These are phyloP conservation scores for Paedocypris sp. DNA, from an alignment of 2,113 vertebrate genomes.

Conservation along the genomic window DNA sequence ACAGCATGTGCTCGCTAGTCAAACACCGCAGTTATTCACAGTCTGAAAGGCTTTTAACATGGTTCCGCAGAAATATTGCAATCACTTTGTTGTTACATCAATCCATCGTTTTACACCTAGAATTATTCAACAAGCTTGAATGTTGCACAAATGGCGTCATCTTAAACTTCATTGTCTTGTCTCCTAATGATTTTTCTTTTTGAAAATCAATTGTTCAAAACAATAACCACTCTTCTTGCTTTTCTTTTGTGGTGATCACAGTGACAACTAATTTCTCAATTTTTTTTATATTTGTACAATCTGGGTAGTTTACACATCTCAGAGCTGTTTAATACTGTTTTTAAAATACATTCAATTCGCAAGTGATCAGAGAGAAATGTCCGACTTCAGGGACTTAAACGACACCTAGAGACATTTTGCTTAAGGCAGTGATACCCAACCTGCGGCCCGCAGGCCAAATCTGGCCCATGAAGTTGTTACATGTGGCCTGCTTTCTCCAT, in stretches of 20 bases:
- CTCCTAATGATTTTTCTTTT: background rate
- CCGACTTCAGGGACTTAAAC: no score
- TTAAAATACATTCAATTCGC: no score
- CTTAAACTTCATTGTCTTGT: background rate
- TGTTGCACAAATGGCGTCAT: conserved; percentile 5
- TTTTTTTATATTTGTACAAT: conserved; percentile 52
- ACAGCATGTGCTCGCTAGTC: background rate
- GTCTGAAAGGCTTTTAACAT: background rate
- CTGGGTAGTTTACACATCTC: conserved; percentile 41
- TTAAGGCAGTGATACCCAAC: no score
- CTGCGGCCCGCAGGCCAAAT: no score
- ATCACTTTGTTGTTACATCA: background rate
- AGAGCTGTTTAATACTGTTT: no score
- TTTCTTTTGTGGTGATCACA: conserved; percentile 57
- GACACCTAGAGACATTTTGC: no score
- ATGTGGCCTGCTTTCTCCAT: no score
- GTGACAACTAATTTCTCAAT: no score
- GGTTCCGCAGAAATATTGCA: background rate
- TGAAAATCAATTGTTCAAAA: conserved; percentile 8
- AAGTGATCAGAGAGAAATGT: no score
- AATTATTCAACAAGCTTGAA: conserved; percentile 1
- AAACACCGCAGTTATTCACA: background rate
- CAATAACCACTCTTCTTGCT: conserved; percentile 16
- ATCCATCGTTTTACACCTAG: conserved; percentile 2
- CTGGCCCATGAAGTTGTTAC: no score